Base-by-base conservation (phyloP, 2,113 vertebrate genomes). In the Malurus elegans region DNA sequence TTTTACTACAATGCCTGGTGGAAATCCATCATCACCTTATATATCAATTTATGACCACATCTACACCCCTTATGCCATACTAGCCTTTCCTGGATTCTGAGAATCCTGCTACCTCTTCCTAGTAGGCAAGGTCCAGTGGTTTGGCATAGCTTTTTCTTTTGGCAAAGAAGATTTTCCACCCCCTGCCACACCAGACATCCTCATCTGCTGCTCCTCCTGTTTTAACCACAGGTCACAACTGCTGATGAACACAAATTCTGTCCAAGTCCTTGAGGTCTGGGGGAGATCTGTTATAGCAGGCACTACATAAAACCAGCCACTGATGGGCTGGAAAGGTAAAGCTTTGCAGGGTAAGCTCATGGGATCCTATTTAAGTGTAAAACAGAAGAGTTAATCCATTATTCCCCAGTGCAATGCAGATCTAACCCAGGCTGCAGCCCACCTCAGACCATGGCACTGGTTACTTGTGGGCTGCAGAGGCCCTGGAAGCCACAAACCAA, bases 21-120 rank as follows among this genome's bases (percentile, higher is more conserved):
- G 75, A 64, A 54, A 65, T 31, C 42, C 58, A 23, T 47, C 58
- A 72, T 9, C 14, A 48, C 48, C 17, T 51, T 73, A 26, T 32
- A 7, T 4, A 76, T 8, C 24, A 24, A 26, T 60, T 86, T 72
- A 38, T 9, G 14, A 48, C 28, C 28, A 51, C 26, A 48, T 31
- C 36, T 62, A 28, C 19, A 26, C 6, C 7, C 12, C 1, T 0
- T 7, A 19, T 32, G 8, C 48, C 54, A 26, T 14, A 17, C 3
- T 15, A 54, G 18, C 42, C 14, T 45, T 65, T 53, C 42, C 47
- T 58, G 28, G 12, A 42, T 26, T 53, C 34, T 19, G 66, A 64
- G 73, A 45, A 65, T 7, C 4, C n/a, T 71, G 15, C 15, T 31
- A 28, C 34, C 31, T 87, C 62, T 87, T 81, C 38, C 53, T 24